Percentiles rank a stretch among this genome's conserved stretches.
These are phyloP conservation scores for Pan paniscus DNA, from an alignment of 2,113 vertebrate genomes.

Conservation along the genomic window DNA sequence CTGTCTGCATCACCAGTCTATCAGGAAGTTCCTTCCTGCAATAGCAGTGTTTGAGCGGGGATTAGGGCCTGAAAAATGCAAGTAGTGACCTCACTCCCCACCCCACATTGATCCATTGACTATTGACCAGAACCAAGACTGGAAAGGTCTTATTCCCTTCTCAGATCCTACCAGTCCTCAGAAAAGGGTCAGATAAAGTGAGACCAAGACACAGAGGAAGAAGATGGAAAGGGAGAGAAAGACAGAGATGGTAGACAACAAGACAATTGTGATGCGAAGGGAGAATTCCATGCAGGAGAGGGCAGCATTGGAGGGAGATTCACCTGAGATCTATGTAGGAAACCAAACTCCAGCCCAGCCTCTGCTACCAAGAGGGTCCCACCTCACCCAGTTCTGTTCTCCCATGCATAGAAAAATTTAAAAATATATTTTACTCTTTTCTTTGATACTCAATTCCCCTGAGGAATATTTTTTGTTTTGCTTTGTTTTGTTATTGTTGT, in stretches of 20 bases:
- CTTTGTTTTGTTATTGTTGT: conserved; percentile 26
- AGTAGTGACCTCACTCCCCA: neutral
- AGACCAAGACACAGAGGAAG: neutral
- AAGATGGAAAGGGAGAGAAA: neutral
- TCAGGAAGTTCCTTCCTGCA: neutral
- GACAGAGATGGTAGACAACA: neutral
- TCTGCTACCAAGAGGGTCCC: fast-evolving
- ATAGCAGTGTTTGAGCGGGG: fast-evolving
- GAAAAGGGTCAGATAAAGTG: fast-evolving
- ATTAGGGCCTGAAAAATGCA: neutral
- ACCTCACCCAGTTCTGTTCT: neutral
- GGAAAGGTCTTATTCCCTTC: neutral
- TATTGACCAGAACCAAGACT: fast-evolving
- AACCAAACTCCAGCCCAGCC: too few relatives aligned
- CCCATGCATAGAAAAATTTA: neutral
- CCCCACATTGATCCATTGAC: neutral
- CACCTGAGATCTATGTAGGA: fast-evolving
- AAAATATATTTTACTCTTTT: neutral
- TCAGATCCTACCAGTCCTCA: neutral
- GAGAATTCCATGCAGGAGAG: fast-evolving
- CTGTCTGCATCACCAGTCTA: too few relatives aligned
- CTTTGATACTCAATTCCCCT: neutral
- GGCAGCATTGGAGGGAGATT: fast-evolving
- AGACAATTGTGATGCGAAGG: fast-evolving
- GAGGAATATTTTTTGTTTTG: conserved; percentile 64